Evolutionary conservation across 35 echinoderm and acorn worm species (phyloP), one percentile per base, ranked within the genome.

Genomic region (Strongylocentrotus purpuratus): DNA sequence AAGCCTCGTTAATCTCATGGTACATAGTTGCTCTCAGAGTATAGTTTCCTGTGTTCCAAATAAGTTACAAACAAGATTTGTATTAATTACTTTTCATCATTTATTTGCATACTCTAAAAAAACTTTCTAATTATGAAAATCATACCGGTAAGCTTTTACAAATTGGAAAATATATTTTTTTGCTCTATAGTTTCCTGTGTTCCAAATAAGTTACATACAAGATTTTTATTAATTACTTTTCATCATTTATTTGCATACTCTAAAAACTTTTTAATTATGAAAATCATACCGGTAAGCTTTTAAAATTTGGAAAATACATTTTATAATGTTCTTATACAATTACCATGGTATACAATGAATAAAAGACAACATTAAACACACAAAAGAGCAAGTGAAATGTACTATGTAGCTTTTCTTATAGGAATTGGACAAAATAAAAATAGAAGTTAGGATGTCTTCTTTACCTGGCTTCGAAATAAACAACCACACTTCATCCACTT

Each of bases 401-500:
- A 85, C 31, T 31, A 85, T 20, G 31, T 85, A 85, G 70, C 31
- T 85, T 85, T 17, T 20, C 70, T 85, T 85, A 1, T 85, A 85
- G 70, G 70, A 85, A 85, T 85, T 85, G 31, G 0, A 31, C 70
- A 0, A 85, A 20, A 85, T n/a, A 85, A 85, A 31, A 20, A 85
- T 85, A 31, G 17, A 85, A 85, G 31, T 85, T 85, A 86, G 85
- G 85, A 1, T 86, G 85, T 86, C n/a, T 31, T 13, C 33, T 35
- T 45, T 33, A 89, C 87, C 87, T 89, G 87, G 87, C 25, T 45
- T 89, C 1, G 48, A 93, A 25, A 93, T 50, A 33, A 58, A 93
- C 46, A 93, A 46, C 91, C 91, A 93, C 14, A 93, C 48, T 20
- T 93, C 48, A 55, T 93, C 91, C 10, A 58, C 45, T 50, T 93